Base-by-base conservation (phyloP, 2,888 invertebrate species). In the Coelinius sp. region DNA sequence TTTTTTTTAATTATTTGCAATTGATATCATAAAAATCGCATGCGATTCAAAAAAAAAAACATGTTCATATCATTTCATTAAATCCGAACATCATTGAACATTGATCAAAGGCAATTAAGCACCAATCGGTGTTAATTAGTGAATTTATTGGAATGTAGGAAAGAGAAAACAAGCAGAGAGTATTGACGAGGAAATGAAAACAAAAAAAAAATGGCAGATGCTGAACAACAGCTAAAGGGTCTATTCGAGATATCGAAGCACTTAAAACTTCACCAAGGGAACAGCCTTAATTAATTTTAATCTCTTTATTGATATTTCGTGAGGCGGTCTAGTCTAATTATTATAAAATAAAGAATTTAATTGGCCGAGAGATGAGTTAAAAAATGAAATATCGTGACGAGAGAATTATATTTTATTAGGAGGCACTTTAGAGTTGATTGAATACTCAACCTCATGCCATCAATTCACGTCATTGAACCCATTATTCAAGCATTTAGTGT, bases 141-240 rank as follows among this genome's bases (percentile, higher is more conserved):
- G 31, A 27, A 35, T 38, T 65, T 70, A 76, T 77, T 76, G 81
- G 82, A 79, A 74, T 80, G 75, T 83, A 86, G 85, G 85, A 65
- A 82, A 85, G 81, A 82, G 81, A 82, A 81, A 83, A 75, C 77
- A 82, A 78, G 82, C 82, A 65, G 83, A 81, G 72, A 78, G 67
- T 79, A 79, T 77, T 76, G 78, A 70, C 73, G 80, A 80, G 75
- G 82, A 82, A 77, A 79, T 81, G 75, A 84, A 85, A 84, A 77
- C 79, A 14, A 4, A 56, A 56, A 56, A n/a, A 56, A 56, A 56
- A 27, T 31, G 70, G 68, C 63, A 38, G 63, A 68, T 74, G 67
- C 22, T 56, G 78, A 79, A 78, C 79, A 56, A 56, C 49, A 20
- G 46, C 24, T 25, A 53, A 53, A 14, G 7, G 44, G 14, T 4